Base-by-base conservation (phyloP, 2,797 vertebrate genomes). In the Pseudochirops cupreus region DNA sequence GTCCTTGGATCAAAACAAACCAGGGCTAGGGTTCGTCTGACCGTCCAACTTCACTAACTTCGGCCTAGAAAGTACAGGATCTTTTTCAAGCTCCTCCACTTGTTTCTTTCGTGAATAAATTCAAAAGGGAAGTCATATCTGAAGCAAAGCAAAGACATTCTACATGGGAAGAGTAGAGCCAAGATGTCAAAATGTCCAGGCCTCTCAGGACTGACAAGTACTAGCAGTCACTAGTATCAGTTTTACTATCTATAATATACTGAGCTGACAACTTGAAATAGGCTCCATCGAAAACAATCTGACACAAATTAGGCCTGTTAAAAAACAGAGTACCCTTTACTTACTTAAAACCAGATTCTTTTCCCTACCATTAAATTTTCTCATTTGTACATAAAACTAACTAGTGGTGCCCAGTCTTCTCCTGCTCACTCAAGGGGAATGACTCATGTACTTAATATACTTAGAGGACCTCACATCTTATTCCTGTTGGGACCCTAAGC, bases 401-500 rank as follows among this genome's bases (percentile, higher is more conserved):
- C 29, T 18, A 89, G 21, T 6, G 50, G 50, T 31, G 56, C 46
- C 57, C 67, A 31, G 3, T 54, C 56, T n/a, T 28, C 0, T 89
- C 97, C 33, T 18, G 3, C 87, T 33, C 1, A 92, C 92, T 93
- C 5, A 29, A 67, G 2, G 82, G 91, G 56, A 5, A 39, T 94
- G 16, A 16, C 3, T 31, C 5, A 33, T 90, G 18, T 1, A 11
- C 52, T 91, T 91, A 91, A 31, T 0, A 39, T 11, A 50, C 52
- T 91, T 90, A 91, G 24, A 93, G 62, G 57, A 92, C 82, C 89
- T 95, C 39, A 16, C 52, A 1, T 55, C 94, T 97, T 14, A 6
- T 50, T 96, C 67, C 89, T 82, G 21, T 24, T 90, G 57, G 33
- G 87, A 6, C 54, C 55, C 50, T 57, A 39, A 90, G 54, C 55